Conservation (phyloP, 1,140 invertebrate species). For the Diorhabda sublineata region DNA sequence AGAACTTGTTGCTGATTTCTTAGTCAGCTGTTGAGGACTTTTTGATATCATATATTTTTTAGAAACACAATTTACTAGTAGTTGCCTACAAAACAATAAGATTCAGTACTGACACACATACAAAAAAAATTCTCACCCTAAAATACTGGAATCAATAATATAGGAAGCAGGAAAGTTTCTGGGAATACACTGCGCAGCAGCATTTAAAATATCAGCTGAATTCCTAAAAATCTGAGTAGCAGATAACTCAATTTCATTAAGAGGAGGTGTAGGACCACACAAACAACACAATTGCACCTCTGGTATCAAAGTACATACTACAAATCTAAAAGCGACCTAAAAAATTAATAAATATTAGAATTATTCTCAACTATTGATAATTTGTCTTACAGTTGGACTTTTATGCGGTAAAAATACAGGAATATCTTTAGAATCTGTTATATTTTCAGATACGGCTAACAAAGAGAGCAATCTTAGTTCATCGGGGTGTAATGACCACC, state of each 20-base stretch:
- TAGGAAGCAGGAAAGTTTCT: conserved; percentile 60
- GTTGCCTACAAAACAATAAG: conserved; percentile 54
- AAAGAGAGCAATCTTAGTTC: conserved; percentile 71
- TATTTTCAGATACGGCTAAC: conserved; percentile 60
- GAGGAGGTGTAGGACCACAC: conserved; percentile 70
- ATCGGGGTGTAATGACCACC: conserved; percentile 66
- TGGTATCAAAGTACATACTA: conserved; percentile 69
- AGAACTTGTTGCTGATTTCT: conserved; percentile 51
- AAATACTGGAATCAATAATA: conserved; percentile 58
- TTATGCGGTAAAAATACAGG: conserved; percentile 77
- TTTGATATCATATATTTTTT: conserved; percentile 66
- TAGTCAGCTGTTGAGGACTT: conserved; percentile 54
- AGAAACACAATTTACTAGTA: conserved; percentile 62
- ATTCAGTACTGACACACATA: neutral
- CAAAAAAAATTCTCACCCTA: conserved; percentile 53
- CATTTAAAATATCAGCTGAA: conserved; percentile 61
- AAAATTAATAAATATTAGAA: conserved; percentile 21
- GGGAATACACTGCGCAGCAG: conserved; percentile 58
- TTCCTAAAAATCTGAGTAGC: conserved; percentile 70
- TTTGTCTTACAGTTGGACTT: conserved; percentile 68
- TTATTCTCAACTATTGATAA: neutral
- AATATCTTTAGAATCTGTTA: conserved; percentile 66
- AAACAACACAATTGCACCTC: conserved; percentile 71
- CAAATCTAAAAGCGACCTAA: conserved; percentile 75
- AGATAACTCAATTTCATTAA: conserved; percentile 68